These are phyloP conservation scores for Tupiocoris notatus DNA, from an alignment of 2,888 invertebrate genomes.

Conservation along the genomic window DNA sequence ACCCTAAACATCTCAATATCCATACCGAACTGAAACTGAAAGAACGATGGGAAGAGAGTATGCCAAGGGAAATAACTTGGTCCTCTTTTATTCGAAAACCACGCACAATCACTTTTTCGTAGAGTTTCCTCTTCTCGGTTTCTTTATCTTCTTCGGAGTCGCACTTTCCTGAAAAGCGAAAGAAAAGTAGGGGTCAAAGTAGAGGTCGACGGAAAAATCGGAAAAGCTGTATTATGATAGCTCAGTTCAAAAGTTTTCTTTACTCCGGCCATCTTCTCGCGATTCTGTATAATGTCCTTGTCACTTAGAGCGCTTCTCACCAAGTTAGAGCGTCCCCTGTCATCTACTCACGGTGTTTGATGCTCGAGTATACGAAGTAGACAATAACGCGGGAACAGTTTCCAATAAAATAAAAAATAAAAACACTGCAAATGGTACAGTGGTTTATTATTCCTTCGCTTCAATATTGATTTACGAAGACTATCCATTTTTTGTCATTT, in stretches of 20 bases:
- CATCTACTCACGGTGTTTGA: too few relatives aligned
- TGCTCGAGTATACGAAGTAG: too few relatives aligned
- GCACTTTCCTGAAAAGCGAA: neutral
- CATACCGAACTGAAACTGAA: neutral
- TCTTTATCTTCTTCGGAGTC: neutral
- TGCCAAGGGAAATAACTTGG: neutral
- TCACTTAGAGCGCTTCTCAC: neutral
- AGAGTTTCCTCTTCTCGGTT: constrained; percentile 13
- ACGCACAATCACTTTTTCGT: constrained; percentile 34
- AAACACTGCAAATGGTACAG: too few relatives aligned
- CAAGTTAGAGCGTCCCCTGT: neutral
- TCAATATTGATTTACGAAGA: too few relatives aligned
- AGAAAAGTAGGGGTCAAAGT: neutral
- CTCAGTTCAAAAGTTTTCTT: neutral
- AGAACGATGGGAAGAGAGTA: neutral
- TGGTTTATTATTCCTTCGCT: too few relatives aligned
- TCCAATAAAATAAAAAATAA: too few relatives aligned
- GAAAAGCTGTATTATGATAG: neutral
- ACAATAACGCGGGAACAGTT: too few relatives aligned
- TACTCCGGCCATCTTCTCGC: neutral
- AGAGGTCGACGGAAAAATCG: neutral
- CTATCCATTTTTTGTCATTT: too few relatives aligned
- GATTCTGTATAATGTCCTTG: neutral
- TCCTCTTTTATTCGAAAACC: constrained; percentile 39
- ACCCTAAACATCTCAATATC: neutral